Conservation (phyloP, 2,113 vertebrate species). For the Lonchura striata region DNA sequence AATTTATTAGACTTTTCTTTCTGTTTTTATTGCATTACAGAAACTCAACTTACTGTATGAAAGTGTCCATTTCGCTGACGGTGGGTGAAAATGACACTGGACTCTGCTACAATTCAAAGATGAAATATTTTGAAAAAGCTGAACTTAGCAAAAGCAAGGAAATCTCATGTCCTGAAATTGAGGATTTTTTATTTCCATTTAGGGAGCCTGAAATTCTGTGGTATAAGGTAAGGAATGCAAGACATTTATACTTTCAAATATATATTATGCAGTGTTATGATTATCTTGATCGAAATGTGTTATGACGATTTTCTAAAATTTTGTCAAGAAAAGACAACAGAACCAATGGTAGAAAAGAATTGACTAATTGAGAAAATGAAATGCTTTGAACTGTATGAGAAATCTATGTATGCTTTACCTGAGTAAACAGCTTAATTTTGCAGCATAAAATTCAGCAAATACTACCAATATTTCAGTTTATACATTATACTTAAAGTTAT, state of each 20-base stretch:
- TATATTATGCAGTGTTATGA: neutral
- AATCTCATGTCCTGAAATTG: conserved; percentile 91
- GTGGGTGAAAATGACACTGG: conserved; percentile 97
- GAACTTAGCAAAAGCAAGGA: conserved; percentile 98
- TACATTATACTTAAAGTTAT: neutral
- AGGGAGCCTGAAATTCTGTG: conserved; percentile 90
- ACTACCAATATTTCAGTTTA: neutral
- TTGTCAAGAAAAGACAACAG: neutral
- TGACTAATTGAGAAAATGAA: neutral
- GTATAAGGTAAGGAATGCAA: conserved; percentile 88
- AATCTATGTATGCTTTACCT: neutral
- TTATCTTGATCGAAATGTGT: neutral
- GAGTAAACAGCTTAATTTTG: neutral
- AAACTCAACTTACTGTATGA: conserved; percentile 99
- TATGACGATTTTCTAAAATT: neutral
- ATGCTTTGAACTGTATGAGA: neutral
- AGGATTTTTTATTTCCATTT: conserved; percentile 88
- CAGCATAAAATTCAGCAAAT: neutral
- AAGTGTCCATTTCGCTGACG: conserved; percentile 95
- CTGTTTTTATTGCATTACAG: conserved; percentile 77
- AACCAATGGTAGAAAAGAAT: neutral
- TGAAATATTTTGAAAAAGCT: conserved; percentile 97
- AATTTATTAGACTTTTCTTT: conserved; percentile 17
- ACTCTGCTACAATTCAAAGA: conserved; percentile 97
- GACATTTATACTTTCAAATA: neutral